A percentile compares a stretch with the other conserved stretches of the same genome.
Conservation (phyloP, 1,140 invertebrate genomes). For the Aricia agestis region DNA sequence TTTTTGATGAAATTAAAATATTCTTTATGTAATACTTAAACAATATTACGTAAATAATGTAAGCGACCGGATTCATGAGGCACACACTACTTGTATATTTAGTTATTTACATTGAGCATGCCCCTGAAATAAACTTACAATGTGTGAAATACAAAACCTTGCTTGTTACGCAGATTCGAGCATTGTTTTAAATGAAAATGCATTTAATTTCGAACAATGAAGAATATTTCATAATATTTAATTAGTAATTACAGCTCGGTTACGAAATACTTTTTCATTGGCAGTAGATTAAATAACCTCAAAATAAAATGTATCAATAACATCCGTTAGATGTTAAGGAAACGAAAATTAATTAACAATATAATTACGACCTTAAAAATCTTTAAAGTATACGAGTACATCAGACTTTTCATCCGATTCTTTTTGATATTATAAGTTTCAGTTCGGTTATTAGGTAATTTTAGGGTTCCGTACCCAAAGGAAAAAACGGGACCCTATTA, state of each 20-base stretch:
- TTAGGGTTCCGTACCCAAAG: too few species aligned
- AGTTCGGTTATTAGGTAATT: too few species aligned
- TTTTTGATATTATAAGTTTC: background rate
- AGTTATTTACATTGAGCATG: background rate
- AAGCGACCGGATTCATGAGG: background rate
- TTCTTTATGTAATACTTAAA: too few species aligned
- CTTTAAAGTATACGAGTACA: background rate
- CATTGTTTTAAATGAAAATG: background rate
- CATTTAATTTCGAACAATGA: background rate
- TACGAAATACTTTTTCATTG: background rate
- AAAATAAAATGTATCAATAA: background rate
- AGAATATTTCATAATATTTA: background rate
- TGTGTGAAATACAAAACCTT: slow-evolving; percentile 9
- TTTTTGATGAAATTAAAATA: too few species aligned
- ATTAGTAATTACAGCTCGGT: background rate
- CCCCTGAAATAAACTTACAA: background rate
- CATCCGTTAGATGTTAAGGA: background rate
- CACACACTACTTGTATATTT: background rate
- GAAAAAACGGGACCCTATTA: too few species aligned
- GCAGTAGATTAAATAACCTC: background rate
- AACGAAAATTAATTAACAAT: background rate
- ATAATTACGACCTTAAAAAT: background rate
- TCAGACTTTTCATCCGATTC: background rate
- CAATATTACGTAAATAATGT: background rate
- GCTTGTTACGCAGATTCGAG: background rate